phyloP scores from a whole-genome alignment of 2,888 invertebrate species.

The Ectropis crepuscularia region DNA sequence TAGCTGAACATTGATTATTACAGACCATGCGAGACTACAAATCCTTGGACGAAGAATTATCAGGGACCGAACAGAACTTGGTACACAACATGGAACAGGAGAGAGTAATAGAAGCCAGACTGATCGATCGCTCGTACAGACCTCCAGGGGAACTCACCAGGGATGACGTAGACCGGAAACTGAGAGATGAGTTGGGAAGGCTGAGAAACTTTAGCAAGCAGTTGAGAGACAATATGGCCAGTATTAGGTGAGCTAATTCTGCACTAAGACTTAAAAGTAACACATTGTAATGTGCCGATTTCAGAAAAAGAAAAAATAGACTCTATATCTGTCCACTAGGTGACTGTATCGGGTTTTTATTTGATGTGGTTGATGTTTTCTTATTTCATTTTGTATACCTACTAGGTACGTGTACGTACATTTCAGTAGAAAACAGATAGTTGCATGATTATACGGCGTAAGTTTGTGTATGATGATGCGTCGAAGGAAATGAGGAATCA shows the following conservation, averaged over 20 bases:
- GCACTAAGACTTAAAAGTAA: no score
- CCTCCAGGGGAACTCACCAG: slow-evolving; percentile 87
- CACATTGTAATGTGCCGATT: no score
- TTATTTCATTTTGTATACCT: no score
- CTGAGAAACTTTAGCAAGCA: slow-evolving; percentile 84
- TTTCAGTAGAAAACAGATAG: no score
- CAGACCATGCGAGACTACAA: slow-evolving; percentile 89
- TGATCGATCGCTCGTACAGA: slow-evolving; percentile 88
- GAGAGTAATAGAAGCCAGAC: slow-evolving; percentile 88
- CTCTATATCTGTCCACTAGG: no score
- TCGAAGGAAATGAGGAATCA: no score
- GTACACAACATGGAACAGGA: slow-evolving; percentile 87
- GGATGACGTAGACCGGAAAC: slow-evolving; percentile 86
- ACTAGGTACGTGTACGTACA: no score
- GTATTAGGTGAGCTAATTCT: slow-evolving; percentile 76
- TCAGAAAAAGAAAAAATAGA: no score
- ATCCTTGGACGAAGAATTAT: slow-evolving; percentile 87
- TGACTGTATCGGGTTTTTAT: no score
- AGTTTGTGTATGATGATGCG: no score
- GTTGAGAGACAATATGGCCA: slow-evolving; percentile 83
- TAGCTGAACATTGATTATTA: slow-evolving; percentile 4
- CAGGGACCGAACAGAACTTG: slow-evolving; percentile 87
- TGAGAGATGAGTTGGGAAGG: slow-evolving; percentile 86
- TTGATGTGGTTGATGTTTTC: no score
- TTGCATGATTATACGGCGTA: no score